phyloP scores from a whole-genome alignment of 2,888 invertebrate species.

The Conus canariensis region DNA sequence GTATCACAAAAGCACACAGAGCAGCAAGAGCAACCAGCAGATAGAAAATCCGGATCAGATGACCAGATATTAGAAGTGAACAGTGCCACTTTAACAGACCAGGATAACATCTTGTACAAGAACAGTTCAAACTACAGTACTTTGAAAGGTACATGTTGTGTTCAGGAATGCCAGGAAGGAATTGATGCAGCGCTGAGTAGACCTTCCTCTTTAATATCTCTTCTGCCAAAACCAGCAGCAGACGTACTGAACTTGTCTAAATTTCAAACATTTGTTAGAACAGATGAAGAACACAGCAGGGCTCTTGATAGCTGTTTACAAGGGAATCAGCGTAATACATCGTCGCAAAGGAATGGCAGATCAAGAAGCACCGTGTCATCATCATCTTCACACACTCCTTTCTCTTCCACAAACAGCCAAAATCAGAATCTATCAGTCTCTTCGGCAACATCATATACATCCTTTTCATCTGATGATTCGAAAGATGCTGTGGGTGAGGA shows the following conservation, averaged over 20 bases:
- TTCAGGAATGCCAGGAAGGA: background rate
- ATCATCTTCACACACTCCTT: background rate
- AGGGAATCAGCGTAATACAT: background rate
- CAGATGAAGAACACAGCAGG: background rate
- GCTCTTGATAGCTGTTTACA: background rate
- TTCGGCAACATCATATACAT: slow-evolving; percentile 2
- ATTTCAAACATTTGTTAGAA: background rate
- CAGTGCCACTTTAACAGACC: background rate
- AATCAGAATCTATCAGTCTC: background rate
- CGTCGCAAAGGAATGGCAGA: background rate
- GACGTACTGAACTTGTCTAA: background rate
- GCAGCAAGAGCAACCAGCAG: background rate
- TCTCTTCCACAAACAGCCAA: background rate
- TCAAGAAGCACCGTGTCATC: background rate
- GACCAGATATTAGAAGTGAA: background rate
- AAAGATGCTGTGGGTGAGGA: background rate
- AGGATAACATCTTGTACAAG: background rate
- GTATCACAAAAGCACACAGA: background rate
- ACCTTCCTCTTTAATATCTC: background rate
- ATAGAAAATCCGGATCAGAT: background rate
- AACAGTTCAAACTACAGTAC: background rate
- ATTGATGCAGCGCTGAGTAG: background rate
- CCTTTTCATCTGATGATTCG: background rate
- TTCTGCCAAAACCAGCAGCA: background rate
- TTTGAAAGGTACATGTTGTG: background rate